These are phyloP conservation scores for Plecturocebus donacophilus DNA, from an alignment of 2,113 vertebrate genomes.

Conservation along the genomic window DNA sequence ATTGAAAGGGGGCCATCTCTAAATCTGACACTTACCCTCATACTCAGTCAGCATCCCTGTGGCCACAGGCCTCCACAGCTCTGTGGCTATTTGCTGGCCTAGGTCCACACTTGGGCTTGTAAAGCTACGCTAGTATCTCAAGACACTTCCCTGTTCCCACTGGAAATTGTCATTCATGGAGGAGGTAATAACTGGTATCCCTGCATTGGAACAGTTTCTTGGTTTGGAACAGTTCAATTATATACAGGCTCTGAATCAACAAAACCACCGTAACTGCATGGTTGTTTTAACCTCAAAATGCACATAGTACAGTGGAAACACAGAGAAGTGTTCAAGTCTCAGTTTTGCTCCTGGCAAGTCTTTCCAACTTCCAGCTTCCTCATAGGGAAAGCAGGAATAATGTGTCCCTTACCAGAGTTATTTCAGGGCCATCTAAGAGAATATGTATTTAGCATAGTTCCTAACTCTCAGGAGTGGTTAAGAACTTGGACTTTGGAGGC, in stretches of 20 bases:
- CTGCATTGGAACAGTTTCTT: neutral
- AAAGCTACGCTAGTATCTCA: slow-evolving; percentile 13
- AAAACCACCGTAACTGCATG: neutral
- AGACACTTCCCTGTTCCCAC: neutral
- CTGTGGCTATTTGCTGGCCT: neutral
- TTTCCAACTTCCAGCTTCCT: slow-evolving; percentile 36
- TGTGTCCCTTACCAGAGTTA: neutral
- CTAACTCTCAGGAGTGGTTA: neutral
- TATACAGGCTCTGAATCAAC: neutral
- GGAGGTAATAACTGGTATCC: neutral
- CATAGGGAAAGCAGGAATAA: neutral
- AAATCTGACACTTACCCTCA: neutral
- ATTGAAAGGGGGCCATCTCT: slow-evolving; percentile 6
- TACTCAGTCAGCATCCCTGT: neutral
- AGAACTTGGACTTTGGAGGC: neutral
- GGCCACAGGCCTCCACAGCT: neutral
- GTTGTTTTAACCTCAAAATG: neutral
- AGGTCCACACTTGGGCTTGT: neutral
- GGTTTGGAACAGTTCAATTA: slow-evolving; percentile 16
- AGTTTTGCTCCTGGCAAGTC: neutral
- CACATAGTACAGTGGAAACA: neutral
- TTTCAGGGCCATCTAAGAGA: neutral
- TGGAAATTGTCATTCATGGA: slow-evolving; percentile 24
- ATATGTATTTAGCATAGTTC: neutral
- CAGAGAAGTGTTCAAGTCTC: slow-evolving; percentile 7